phyloP scores from a whole-genome alignment of 2,113 vertebrate genomes.

The Connochaetes taurinus region DNA sequence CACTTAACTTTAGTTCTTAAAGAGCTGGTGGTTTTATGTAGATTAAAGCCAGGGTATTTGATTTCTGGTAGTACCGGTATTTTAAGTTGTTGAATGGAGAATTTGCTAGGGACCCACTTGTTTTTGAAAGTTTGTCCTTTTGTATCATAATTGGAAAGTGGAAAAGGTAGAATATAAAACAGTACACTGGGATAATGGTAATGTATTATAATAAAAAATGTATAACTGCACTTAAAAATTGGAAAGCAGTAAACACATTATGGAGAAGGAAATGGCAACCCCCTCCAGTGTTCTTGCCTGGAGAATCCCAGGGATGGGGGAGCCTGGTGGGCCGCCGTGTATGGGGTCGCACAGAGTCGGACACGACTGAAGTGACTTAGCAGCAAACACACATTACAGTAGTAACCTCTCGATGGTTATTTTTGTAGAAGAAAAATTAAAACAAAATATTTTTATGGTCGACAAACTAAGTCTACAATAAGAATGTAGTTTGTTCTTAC shows the following conservation, averaged over 20 bases:
- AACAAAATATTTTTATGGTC: neutral
- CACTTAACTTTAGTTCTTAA: conserved; percentile 25
- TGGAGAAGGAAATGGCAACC: no score
- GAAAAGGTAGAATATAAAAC: neutral
- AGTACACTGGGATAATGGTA: neutral
- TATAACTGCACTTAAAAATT: neutral
- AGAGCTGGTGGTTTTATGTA: conserved; percentile 12
- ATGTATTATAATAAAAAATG: neutral
- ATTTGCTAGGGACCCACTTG: neutral
- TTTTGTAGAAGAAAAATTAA: neutral
- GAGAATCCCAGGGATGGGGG: no score
- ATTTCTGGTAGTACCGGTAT: neutral
- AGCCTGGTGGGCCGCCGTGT: no score
- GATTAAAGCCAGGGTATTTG: neutral
- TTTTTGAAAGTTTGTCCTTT: conserved; percentile 6
- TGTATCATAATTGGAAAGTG: neutral
- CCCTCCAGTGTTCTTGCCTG: no score
- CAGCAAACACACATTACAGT: neutral
- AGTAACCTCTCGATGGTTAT: neutral
- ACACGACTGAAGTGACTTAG: neutral
- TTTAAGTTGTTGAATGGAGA: neutral
- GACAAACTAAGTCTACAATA: neutral
- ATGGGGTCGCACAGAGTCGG: no score
- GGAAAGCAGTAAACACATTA: neutral
- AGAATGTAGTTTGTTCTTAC: neutral